Evolutionary conservation across 2,888 invertebrate genomes (phyloP).

Genomic region (Drosophila parthenogenetica): DNA sequence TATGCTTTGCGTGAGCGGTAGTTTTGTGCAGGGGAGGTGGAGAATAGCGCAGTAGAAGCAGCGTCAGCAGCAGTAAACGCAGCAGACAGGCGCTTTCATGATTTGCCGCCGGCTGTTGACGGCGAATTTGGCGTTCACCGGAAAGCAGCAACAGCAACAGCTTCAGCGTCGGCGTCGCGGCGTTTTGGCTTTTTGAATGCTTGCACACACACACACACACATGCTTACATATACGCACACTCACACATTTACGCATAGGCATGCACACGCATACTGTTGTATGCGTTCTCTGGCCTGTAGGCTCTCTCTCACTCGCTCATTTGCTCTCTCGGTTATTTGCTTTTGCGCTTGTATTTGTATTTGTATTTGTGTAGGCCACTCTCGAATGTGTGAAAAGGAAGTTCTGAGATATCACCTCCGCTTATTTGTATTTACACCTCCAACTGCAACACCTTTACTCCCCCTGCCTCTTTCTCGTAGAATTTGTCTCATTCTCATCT

Average conservation of each 20-base stretch:
- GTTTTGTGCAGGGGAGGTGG: neutral
- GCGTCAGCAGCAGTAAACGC: constrained; percentile 17
- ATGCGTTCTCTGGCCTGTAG: constrained; percentile 11
- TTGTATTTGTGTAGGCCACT: constrained; percentile 72
- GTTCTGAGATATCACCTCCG: constrained; percentile 81
- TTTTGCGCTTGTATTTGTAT: constrained; percentile 15
- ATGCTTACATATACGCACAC: constrained; percentile 4
- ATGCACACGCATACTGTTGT: constrained; percentile 27
- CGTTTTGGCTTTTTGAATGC: constrained; percentile 64
- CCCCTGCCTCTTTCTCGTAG: constrained; percentile 4
- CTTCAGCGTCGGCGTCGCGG: constrained; percentile 41
- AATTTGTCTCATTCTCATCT: constrained; percentile 9
- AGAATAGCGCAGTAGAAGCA: constrained; percentile 11
- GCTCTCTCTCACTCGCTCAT: constrained; percentile 1
- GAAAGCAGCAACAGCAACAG: constrained; percentile 67
- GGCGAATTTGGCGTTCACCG: constrained; percentile 66
- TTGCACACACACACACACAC: constrained; percentile 10
- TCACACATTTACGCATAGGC: constrained; percentile 1
- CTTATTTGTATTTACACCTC: constrained; percentile 77
- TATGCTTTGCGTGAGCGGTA: constrained; percentile 33
- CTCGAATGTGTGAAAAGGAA: constrained; percentile 79
- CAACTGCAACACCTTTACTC: constrained; percentile 47
- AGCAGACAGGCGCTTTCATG: constrained; percentile 67
- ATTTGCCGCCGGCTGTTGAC: constrained; percentile 73
- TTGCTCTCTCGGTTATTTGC: constrained; percentile 12